Conservation (phyloP, 2,113 vertebrate species). For the Ophthalmolycus amberensis region DNA sequence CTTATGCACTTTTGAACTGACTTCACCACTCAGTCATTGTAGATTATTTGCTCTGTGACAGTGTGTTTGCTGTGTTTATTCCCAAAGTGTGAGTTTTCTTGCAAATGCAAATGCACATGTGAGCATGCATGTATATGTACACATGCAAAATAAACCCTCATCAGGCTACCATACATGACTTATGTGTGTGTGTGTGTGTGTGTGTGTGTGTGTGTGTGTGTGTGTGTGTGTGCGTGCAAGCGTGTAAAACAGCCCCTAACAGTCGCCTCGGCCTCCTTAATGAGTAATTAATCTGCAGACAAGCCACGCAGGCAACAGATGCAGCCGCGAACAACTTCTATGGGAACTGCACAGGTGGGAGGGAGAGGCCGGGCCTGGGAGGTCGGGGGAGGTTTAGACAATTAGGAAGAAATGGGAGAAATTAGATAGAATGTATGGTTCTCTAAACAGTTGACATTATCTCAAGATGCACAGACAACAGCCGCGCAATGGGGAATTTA, state of each 20-base stretch:
- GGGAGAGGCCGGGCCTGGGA: not conserved
- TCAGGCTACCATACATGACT: not conserved
- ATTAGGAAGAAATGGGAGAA: conserved; percentile 12
- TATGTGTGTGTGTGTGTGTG: conserved; percentile 9
- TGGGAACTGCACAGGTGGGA: conserved; percentile 54
- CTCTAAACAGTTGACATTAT: conserved; percentile 22
- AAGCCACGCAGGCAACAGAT: conserved; percentile 48
- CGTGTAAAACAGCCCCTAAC: conserved; percentile 8
- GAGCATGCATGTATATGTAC: not conserved
- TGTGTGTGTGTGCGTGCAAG: conserved; percentile 15
- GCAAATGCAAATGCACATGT: not conserved
- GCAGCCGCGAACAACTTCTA: conserved; percentile 52
- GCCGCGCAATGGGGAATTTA: conserved; percentile 9
- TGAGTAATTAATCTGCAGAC: conserved; percentile 63
- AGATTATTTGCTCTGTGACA: not conserved
- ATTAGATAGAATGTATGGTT: conserved; percentile 10
- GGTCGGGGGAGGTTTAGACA: not conserved
- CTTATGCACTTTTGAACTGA: not conserved
- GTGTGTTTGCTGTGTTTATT: not conserved
- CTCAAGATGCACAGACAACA: conserved; percentile 36
- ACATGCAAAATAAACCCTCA: not conserved
- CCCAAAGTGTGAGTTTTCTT: not conserved
- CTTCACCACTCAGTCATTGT: not conserved
- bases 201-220: conserved; percentile 2
- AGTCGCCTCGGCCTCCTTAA: conserved; percentile 29